Percentiles rank a stretch among this genome's conserved stretches.
These are phyloP conservation scores for Rhea americana DNA, from an alignment of 2,113 vertebrate species.

Conservation along the genomic window DNA sequence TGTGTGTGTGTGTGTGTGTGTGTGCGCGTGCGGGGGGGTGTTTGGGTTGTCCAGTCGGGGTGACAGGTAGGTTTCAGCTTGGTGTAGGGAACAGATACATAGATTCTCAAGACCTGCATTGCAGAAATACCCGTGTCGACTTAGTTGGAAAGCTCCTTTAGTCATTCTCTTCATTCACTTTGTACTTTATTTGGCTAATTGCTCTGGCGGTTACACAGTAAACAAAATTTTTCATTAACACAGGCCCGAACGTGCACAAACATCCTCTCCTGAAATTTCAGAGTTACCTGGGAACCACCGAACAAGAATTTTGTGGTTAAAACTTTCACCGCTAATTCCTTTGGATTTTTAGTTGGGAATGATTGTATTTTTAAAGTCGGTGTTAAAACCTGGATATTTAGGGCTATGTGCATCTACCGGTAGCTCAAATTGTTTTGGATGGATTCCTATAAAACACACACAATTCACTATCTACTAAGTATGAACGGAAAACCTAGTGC, in stretches of 20 bases:
- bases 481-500: not conserved
- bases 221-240: slow-evolving; percentile 57
- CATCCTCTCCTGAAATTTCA: slow-evolving; percentile 25
- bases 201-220: slow-evolving; percentile 46
- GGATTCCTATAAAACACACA: not conserved
- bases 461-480: not conserved
- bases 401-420: not conserved
- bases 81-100: not conserved
- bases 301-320: slow-evolving; percentile 53
- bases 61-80: not conserved
- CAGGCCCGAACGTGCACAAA: slow-evolving; percentile 44
- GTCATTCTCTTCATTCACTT: not conserved
- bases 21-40: not conserved
- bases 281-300: slow-evolving; percentile 22
- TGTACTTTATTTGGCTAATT: slow-evolving; percentile 58
- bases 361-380: not conserved
- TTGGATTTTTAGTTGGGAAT: slow-evolving; percentile 1
- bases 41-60: not conserved
- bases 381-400: slow-evolving; percentile 12
- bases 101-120: not conserved
- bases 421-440: not conserved
- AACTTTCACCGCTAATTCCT: slow-evolving; percentile 34
- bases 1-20: not conserved
- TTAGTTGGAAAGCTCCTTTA: slow-evolving; percentile 33
- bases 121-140: not conserved